Percentiles rank a stretch among this genome's conserved stretches.
Conservation (phyloP, 2,113 vertebrate genomes). For the Thamnaconus septentrionalis region DNA sequence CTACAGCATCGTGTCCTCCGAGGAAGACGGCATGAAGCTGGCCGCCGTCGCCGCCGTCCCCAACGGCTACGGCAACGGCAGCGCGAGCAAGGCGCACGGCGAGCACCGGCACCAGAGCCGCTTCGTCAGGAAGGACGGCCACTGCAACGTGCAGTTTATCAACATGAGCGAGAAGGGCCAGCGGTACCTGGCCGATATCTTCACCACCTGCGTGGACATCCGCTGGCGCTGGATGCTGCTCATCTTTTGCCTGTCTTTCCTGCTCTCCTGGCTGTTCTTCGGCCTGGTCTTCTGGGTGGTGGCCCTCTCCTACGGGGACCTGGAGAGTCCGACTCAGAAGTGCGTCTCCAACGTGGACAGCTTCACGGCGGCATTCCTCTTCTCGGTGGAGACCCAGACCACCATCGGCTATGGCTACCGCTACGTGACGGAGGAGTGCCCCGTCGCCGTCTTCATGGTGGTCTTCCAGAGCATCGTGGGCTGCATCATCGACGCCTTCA, state of each 20-base stretch:
- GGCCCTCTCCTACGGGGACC: slow-evolving; percentile 88
- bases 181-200: slow-evolving; percentile 95
- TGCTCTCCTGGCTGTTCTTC: slow-evolving; percentile 94
- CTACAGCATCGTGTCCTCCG: slow-evolving; percentile 96
- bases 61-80: slow-evolving; percentile 93
- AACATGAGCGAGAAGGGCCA: slow-evolving; percentile 97
- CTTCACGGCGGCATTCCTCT: slow-evolving; percentile 94
- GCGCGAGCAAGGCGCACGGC: slow-evolving; percentile 85
- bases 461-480: slow-evolving; percentile 96
- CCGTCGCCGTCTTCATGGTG: slow-evolving; percentile 92
- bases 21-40: slow-evolving; percentile 95
- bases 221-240: slow-evolving; percentile 98
- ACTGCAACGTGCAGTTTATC: slow-evolving; percentile 96
- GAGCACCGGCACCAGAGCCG: slow-evolving; percentile 85
- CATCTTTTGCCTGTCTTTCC: slow-evolving; percentile 91
- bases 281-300: slow-evolving; percentile 95
- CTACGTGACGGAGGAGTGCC: slow-evolving; percentile 93
- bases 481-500: slow-evolving; percentile 96
- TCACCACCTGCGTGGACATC: slow-evolving; percentile 96
- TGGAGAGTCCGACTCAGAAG: slow-evolving; percentile 81
- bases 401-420: slow-evolving; percentile 96
- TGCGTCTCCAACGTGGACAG: slow-evolving; percentile 94
- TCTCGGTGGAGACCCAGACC: slow-evolving; percentile 97
- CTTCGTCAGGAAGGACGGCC: slow-evolving; percentile 93
- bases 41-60: slow-evolving; percentile 86